A percentile compares a stretch with the other conserved stretches of the same genome.
phyloP scores from a whole-genome alignment of 37 sponge, comb jelly and placozoan species.

The Cliona cf. orientalis region DNA sequence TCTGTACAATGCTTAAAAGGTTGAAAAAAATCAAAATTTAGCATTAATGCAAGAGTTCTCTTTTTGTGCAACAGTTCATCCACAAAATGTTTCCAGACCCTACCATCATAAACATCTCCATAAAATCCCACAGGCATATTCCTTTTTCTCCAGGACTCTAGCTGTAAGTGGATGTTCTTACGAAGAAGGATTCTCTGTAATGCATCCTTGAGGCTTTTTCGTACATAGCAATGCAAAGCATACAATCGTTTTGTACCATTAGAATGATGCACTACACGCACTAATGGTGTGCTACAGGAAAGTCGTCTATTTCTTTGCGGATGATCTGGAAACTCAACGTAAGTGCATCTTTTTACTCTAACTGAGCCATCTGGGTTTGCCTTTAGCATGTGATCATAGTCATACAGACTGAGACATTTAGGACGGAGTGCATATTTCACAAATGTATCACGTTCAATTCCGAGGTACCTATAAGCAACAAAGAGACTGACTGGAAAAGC shows the following conservation, averaged over 20 bases:
- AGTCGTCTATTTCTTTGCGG: neutral
- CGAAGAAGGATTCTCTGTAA: neutral
- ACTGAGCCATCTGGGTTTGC: neutral
- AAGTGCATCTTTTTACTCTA: neutral
- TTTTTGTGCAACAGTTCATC: neutral
- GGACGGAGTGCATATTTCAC: neutral
- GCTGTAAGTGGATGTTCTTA: neutral
- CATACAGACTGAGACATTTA: too few relatives aligned
- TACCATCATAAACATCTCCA: constrained; percentile 4
- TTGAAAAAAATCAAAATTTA: constrained; percentile 19
- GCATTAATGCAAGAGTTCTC: neutral
- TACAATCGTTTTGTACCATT: neutral
- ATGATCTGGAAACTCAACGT: neutral
- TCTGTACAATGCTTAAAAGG: constrained; percentile 13
- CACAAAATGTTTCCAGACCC: neutral
- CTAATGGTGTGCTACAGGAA: neutral
- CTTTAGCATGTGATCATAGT: neutral
- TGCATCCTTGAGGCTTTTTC: neutral
- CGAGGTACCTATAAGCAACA: neutral
- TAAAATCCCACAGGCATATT: neutral
- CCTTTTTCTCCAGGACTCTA: neutral
- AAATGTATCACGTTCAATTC: neutral
- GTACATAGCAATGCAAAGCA: neutral
- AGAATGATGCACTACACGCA: neutral
- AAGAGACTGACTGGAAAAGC: neutral